Evolutionary conservation across 2,113 vertebrate genomes (phyloP).

Genomic region (Anolis carolinensis): DNA sequence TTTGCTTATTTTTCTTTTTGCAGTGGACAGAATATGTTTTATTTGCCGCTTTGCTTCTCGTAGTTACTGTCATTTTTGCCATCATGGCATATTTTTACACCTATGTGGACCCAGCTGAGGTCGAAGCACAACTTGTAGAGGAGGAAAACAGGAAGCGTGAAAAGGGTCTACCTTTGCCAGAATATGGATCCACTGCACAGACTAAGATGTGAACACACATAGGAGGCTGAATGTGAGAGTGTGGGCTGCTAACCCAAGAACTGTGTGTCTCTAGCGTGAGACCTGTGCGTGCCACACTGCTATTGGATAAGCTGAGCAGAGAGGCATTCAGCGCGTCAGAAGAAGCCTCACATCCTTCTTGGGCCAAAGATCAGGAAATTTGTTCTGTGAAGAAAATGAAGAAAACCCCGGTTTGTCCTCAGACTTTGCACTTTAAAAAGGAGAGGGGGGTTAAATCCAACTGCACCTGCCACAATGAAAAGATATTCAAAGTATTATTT

Average conservation of each 20-base stretch:
- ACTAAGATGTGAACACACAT: conserved; percentile 74
- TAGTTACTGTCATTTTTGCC: conserved; percentile 88
- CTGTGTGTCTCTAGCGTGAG: conserved; percentile 19
- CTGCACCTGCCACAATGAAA: conserved; percentile 47
- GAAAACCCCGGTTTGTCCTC: conserved; percentile 26
- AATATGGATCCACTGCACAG: conserved; percentile 43
- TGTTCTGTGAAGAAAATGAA: conserved; percentile 28
- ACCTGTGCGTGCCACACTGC: background rate
- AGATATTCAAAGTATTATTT: conserved; percentile 55
- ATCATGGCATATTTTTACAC: conserved; percentile 92
- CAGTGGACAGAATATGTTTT: conserved; percentile 94
- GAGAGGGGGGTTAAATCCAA: conserved; percentile 40
- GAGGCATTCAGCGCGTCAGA: background rate
- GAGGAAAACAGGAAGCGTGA: conserved; percentile 70
- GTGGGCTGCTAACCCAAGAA: conserved; percentile 10
- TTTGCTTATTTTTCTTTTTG: background rate
- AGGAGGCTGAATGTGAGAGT: background rate
- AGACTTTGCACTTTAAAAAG: conserved; percentile 60
- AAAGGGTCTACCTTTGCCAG: background rate
- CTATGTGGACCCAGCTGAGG: conserved; percentile 85
- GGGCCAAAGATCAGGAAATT: conserved; percentile 38
- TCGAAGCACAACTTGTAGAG: conserved; percentile 83
- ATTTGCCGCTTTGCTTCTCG: conserved; percentile 88
- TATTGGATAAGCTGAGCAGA: conserved; percentile 11
- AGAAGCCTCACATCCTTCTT: conserved; percentile 13